Evolutionary conservation across 1,140 invertebrate genomes (phyloP).

Genomic region (Dendrolimus punctatus): DNA sequence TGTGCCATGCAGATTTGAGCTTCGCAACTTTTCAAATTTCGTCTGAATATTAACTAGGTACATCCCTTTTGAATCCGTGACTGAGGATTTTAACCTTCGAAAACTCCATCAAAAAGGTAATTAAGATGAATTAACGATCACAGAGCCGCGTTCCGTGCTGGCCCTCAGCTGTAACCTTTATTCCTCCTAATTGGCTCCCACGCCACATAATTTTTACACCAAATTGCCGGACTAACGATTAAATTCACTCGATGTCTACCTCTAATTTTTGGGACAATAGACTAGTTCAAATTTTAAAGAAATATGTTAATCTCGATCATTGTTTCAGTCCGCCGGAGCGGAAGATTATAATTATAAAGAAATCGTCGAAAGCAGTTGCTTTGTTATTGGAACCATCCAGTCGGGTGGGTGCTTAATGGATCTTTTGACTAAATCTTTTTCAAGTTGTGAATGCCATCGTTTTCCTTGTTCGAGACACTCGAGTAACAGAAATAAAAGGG

Average conservation of each 20-base stretch:
- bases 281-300: slow-evolving; percentile 44
- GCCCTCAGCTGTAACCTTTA: slow-evolving; percentile 17
- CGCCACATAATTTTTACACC: slow-evolving; percentile 39
- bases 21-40: slow-evolving; percentile 16
- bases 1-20: slow-evolving; percentile 5
- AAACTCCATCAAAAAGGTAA: slow-evolving; percentile 42
- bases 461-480: slow-evolving; percentile 12
- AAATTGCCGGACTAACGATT: slow-evolving; percentile 43
- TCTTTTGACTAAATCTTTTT: slow-evolving; percentile 21
- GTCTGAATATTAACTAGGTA: slow-evolving; percentile 26
- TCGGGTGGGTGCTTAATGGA: slow-evolving; percentile 21
- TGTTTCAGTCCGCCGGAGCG: slow-evolving; percentile 48
- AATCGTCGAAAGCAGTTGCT: slow-evolving; percentile 30
- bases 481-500: too few species aligned
- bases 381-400: slow-evolving; percentile 21
- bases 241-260: slow-evolving; percentile 40
- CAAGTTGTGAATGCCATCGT: slow-evolving; percentile 14
- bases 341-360: slow-evolving; percentile 60
- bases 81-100: slow-evolving; percentile 21
- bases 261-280: slow-evolving; percentile 52
- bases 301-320: slow-evolving; percentile 56
- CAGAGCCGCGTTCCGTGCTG: slow-evolving; percentile 19
- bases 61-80: slow-evolving; percentile 27
- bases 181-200: slow-evolving; percentile 34
- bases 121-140: slow-evolving; percentile 47